Base-by-base conservation (phyloP, 2,113 vertebrate genomes). In the Callipepla squamata region DNA sequence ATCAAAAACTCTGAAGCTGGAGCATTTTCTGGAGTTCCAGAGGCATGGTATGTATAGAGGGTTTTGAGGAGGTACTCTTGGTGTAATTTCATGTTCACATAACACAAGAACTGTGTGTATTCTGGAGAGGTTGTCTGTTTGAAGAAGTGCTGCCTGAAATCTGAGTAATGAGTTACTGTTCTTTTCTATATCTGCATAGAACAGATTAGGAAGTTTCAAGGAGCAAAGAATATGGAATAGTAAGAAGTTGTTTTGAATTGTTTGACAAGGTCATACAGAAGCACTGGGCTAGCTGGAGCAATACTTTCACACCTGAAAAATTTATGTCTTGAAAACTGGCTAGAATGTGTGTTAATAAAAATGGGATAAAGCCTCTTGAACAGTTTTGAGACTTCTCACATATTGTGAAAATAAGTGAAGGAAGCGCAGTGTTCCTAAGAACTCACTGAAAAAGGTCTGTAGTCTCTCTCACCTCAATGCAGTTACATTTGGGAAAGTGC, bases 31-130 rank as follows among this genome's bases (percentile, higher is more conserved):
- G 0, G 65, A 3, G 15, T 72, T 84, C 28, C 1, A 4, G 26
- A 50, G 80, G 32, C 19, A 4, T 8, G 4, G 36, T 63, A 25
- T 4, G 0, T 20, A 0, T 26, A 4, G 19, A 21, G 4, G 23
- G 22, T 14, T 61, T 48, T 61, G 48, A 69, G 63, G 92, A 80
- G 26, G 16, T 53, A 23, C 20, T 65, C 10, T 62, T 44, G 19
- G 7, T 17, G 15, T 26, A 77, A 69, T 15, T 61, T 40, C 59
- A 0, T 17, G 18, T 30, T 48, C 48, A 10, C 5, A 5, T 21
- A 34, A 53, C 23, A 7, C 3, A 40, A 30, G 79, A 48, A 13
- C 0, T 13, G 4, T 36, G 8, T 36, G 22, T 2, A 1, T 34
- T 80, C 55, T 40, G 40, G 76, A 51, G 44, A 45, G 25, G 8